Conservation (phyloP, 2,113 vertebrate genomes). For the Pteronura brasiliensis region DNA sequence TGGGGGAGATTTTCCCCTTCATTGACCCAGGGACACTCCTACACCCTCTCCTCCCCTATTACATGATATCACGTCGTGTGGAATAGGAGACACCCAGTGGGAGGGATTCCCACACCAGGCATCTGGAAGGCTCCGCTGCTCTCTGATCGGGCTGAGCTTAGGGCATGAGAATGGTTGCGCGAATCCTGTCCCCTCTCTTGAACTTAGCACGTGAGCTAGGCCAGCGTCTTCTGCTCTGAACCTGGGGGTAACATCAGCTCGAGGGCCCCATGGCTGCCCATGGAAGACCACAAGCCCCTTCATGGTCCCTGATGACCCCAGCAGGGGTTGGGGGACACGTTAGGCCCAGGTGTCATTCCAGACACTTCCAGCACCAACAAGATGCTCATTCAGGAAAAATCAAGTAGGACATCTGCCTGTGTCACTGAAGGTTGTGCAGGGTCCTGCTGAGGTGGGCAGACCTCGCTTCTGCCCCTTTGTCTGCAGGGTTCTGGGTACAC, state of each 20-base stretch:
- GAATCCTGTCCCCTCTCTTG: rapidly evolving
- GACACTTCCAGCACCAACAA: neutral
- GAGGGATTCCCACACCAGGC: neutral
- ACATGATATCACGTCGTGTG: rapidly evolving
- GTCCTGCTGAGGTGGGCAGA: neutral
- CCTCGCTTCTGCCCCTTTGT: no score
- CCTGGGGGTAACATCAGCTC: neutral
- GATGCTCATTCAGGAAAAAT: neutral
- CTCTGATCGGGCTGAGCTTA: neutral
- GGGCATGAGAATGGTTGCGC: neutral
- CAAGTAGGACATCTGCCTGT: neutral
- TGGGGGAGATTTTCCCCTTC: neutral
- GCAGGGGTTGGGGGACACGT: neutral
- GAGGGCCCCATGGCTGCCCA: neutral
- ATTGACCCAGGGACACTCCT: neutral
- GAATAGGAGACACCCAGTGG: rapidly evolving
- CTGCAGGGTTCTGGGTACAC: neutral
- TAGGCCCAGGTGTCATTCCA: neutral
- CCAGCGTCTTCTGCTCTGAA: neutral
- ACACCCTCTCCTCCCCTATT: neutral
- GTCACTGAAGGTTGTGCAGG: neutral
- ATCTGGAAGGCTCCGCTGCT: neutral
- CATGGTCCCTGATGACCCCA: neutral
- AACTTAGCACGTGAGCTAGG: neutral
- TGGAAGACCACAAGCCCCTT: neutral